Conservation (phyloP, 2,113 vertebrate species). For the Tylochromis polylepis region DNA sequence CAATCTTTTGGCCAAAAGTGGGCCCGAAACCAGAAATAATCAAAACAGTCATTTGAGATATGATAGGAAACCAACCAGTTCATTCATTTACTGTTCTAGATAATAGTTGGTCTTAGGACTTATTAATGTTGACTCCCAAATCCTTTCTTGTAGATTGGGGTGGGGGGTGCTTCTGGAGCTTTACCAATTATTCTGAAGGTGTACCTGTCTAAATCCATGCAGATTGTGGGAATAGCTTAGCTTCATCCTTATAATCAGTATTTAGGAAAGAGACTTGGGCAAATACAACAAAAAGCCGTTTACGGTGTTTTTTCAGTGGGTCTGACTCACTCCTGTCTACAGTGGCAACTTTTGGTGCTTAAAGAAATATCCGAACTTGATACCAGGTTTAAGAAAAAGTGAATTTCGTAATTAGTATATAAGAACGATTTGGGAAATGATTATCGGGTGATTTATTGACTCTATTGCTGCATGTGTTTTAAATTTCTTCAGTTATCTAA, state of each 20-base stretch:
- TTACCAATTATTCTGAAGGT: neutral
- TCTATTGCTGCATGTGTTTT: neutral
- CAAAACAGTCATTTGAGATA: fast-evolving
- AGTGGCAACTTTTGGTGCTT: too few species aligned
- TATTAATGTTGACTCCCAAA: neutral
- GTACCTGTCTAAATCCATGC: too few species aligned
- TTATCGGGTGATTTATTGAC: too few species aligned
- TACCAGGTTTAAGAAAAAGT: neutral
- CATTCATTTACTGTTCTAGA: neutral
- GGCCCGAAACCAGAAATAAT: neutral
- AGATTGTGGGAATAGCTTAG: too few species aligned
- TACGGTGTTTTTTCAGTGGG: neutral
- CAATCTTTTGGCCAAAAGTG: neutral
- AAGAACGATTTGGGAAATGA: too few species aligned
- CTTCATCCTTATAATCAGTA: neutral
- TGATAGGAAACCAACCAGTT: neutral
- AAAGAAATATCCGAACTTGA: neutral
- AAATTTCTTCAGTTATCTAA: neutral
- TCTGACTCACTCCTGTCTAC: neutral
- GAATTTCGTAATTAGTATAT: neutral
- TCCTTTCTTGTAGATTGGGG: neutral
- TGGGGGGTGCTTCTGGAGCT: too few species aligned
- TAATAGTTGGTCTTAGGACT: neutral
- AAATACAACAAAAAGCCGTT: neutral
- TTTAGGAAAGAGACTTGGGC: neutral